A percentile compares a stretch with the other conserved stretches of the same genome.
These are phyloP conservation scores for Chlorops oryzae DNA, from an alignment of 1,140 invertebrate genomes.

Conservation along the genomic window DNA sequence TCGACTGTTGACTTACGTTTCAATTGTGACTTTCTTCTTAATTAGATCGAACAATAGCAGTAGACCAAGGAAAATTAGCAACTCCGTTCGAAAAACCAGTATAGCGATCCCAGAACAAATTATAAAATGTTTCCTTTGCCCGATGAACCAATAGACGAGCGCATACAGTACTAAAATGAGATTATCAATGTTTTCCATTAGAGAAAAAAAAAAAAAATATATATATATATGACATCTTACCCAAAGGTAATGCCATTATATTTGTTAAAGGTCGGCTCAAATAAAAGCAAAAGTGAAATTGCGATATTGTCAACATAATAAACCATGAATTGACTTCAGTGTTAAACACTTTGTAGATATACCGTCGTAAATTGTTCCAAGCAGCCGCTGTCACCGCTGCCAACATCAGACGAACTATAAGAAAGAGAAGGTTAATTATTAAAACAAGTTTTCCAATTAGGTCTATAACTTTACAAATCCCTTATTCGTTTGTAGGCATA, in stretches of 20 bases:
- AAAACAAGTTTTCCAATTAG: background rate
- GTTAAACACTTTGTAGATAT: constrained; percentile 73
- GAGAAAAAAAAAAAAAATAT: too few relatives aligned
- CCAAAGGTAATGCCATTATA: constrained; percentile 86
- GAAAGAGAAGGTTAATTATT: constrained; percentile 8
- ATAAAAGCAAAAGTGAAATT: constrained; percentile 99
- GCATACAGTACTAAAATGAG: constrained; percentile 76
- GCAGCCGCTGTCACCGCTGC: constrained; percentile 67
- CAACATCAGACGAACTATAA: constrained; percentile 77
- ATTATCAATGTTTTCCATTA: constrained; percentile 54
- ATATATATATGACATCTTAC: constrained; percentile 56
- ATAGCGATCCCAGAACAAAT: constrained; percentile 77
- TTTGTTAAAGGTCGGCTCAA: constrained; percentile 91
- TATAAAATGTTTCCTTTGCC: constrained; percentile 71
- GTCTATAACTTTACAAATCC: too few relatives aligned
- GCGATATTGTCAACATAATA: constrained; percentile 75
- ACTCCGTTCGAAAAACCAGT: constrained; percentile 86
- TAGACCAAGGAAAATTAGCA: constrained; percentile 81
- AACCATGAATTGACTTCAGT: constrained; percentile 73
- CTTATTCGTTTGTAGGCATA: too few relatives aligned
- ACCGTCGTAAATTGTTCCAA: constrained; percentile 66
- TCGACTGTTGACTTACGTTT: constrained; percentile 51
- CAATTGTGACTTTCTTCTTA: constrained; percentile 53
- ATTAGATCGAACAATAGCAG: constrained; percentile 76
- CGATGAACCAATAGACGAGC: constrained; percentile 76